Percentiles rank a stretch among this genome's conserved stretches.
Conservation (phyloP, 2,888 invertebrate species). For the Luperina testacea region DNA sequence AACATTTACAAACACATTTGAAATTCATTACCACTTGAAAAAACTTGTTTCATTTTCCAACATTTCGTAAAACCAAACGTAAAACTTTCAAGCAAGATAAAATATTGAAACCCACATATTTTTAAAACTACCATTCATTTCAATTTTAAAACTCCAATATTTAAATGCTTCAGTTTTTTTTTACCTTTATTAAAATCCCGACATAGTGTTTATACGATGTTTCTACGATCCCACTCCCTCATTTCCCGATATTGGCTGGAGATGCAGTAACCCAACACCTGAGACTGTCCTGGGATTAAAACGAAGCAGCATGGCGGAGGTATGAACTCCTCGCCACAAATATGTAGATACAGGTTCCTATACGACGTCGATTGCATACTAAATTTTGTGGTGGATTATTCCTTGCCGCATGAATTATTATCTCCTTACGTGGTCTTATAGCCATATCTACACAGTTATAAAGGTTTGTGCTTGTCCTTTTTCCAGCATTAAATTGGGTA, state of each 20-base stretch:
- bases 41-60: neutral
- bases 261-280: constrained; percentile 74
- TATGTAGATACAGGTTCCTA: constrained; percentile 34
- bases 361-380: constrained; percentile 46
- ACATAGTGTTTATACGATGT: constrained; percentile 41
- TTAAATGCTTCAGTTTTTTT: constrained; percentile 20
- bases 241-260: constrained; percentile 63
- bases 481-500: neutral
- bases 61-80: neutral
- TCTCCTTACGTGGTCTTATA: neutral
- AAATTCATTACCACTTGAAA: neutral
- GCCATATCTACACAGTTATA: neutral
- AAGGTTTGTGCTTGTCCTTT: neutral
- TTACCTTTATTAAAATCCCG: constrained; percentile 55
- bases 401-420: constrained; percentile 2
- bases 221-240: constrained; percentile 54
- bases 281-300: constrained; percentile 68
- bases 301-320: constrained; percentile 56
- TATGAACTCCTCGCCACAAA: constrained; percentile 60
- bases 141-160: constrained; percentile 39
- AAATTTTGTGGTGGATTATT: constrained; percentile 43
- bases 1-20: neutral
- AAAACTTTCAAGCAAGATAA: neutral
- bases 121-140: constrained; percentile 25
- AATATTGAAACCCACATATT: constrained; percentile 15